Conservation (phyloP, 30 jellyfish, hydroid and myxozoan genomes). For the Euphysa ruthae region DNA sequence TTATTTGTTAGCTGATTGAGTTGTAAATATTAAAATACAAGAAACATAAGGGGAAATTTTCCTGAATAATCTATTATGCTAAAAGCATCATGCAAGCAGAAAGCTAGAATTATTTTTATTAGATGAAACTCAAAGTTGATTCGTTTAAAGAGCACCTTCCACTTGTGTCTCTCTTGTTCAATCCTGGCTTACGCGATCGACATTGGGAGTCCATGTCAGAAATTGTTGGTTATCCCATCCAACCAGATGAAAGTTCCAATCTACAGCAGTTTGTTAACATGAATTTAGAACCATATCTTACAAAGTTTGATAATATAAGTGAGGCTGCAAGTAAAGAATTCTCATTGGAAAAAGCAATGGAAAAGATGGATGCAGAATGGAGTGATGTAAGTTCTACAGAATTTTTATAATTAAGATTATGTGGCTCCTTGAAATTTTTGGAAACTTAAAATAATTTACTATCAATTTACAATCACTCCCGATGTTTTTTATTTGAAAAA, state of each 20-base stretch:
- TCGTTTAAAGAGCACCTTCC: slow-evolving; percentile 96
- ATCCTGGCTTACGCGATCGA: slow-evolving; percentile 97
- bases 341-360: slow-evolving; percentile 89
- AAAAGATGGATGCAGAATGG: slow-evolving; percentile 92
- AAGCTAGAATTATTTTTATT: not conserved
- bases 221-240: slow-evolving; percentile 88
- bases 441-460: no score
- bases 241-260: slow-evolving; percentile 86
- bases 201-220: slow-evolving; percentile 99
- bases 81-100: no score
- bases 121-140: slow-evolving; percentile 85
- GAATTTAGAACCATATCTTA: slow-evolving; percentile 88
- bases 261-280: slow-evolving; percentile 73
- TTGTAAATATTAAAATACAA: no score
- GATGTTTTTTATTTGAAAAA: no score
- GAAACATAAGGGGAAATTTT: no score
- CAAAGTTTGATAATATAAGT: slow-evolving; percentile 71
- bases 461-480: no score
- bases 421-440: no score
- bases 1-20: no score
- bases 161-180: slow-evolving; percentile 68
- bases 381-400: slow-evolving; percentile 51
- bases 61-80: no score
- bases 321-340: slow-evolving; percentile 99
- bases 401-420: no score